Evolutionary conservation across 2,113 vertebrate species (phyloP), one percentile per base, ranked within the genome.

Genomic region (Heliornis fulica): DNA sequence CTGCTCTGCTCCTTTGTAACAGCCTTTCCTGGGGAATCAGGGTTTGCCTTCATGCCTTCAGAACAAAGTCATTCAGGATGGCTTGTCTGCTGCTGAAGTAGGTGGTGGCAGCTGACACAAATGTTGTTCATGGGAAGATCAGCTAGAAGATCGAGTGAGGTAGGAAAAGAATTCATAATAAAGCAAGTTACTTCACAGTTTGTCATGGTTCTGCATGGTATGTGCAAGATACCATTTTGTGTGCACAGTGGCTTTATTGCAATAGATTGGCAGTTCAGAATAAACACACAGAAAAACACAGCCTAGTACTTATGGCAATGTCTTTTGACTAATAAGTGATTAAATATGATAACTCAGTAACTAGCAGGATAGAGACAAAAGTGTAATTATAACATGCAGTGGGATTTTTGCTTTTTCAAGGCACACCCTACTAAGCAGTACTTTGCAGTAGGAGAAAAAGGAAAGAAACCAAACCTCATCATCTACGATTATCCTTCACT

Each of bases 401-500:
- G 41, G 69, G 59, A 95, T 60, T 96, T 90, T 92, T 88, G 83
- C 68, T 97, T 94, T 97, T 88, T 97, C 21, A 93, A 99, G 99
- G 97, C 97, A 64, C 98, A 99, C 65, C 99, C 99, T 29, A 90
- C 93, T 80, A 98, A 97, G 97, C 96, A 96, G 48, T 98, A 98
- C 95, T 98, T 99, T 94, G 97, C 96, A 54, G 98, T 99, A 72
- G 99, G 98, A 96, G 99, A 99, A 95, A 99, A 99, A 90, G 99
- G 99, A 85, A 81, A 74, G 82, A 97, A 96, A 41, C 99, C 99
- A 59, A 85, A 98, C 77, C 98, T 99, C 93, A 97, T 99, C 17
- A 93, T 99, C 86, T 99, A 99, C n/a, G 98, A 99, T 59, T 99
- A 98, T 86, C 98, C 99, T 71, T 98, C 98, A 4, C 84, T 99